Conservation (phyloP, 2,797 vertebrate genomes). For the Malurus leucopterus region DNA sequence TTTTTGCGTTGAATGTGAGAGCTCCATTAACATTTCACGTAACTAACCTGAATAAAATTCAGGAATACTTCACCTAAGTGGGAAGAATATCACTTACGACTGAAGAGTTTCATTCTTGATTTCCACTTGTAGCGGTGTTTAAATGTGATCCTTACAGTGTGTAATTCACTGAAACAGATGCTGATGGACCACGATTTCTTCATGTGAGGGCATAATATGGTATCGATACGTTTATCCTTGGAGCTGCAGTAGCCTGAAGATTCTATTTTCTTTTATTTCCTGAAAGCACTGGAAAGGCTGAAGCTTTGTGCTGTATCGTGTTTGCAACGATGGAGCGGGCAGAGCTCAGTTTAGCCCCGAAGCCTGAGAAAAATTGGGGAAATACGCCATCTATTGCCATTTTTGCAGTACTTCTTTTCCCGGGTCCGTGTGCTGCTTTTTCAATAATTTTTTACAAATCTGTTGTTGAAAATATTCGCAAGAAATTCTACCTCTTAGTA, state of each 20-base stretch:
- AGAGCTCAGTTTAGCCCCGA: neutral
- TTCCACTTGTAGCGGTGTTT: neutral
- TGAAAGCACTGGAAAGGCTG: neutral
- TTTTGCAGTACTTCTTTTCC: neutral
- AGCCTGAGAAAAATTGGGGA: neutral
- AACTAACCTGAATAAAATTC: fast-evolving
- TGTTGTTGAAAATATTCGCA: neutral
- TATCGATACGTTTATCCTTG: neutral
- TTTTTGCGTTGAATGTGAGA: neutral
- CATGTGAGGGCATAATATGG: too few relatives aligned
- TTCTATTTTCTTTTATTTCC: fast-evolving
- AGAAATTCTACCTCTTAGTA: neutral
- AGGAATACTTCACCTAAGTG: neutral
- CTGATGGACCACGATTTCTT: neutral
- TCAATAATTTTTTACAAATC: neutral
- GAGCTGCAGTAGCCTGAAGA: neutral
- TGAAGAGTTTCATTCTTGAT: neutral
- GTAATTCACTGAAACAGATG: neutral
- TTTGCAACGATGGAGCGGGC: neutral
- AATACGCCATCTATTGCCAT: conserved; percentile 27
- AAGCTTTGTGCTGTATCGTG: conserved; percentile 17
- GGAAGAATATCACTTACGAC: neutral
- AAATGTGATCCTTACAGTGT: neutral
- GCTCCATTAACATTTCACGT: neutral
- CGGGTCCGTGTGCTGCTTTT: neutral